Conservation (phyloP, 2,797 vertebrate genomes). For the Lacerta bilineata region DNA sequence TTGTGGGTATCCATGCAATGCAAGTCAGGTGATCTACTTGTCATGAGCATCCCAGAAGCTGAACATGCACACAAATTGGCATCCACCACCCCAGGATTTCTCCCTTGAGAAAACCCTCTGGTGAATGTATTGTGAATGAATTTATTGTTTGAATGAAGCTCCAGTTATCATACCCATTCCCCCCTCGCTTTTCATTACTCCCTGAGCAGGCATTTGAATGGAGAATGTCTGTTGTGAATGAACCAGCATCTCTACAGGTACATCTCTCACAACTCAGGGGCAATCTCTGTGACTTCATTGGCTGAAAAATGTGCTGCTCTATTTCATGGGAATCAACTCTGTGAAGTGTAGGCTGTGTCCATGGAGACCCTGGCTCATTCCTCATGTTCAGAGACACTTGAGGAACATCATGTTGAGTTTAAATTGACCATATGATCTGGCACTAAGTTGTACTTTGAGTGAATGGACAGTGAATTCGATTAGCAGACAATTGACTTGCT, state of each 20-base stretch:
- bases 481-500: neutral
- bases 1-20: neutral
- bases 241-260: neutral
- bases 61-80: neutral
- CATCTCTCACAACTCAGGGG: neutral
- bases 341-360: neutral
- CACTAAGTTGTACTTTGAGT: neutral
- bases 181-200: neutral
- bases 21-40: neutral
- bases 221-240: neutral
- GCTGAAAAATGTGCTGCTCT: neutral
- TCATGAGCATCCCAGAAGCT: neutral
- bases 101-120: neutral
- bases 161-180: neutral
- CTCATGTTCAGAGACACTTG: neutral
- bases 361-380: neutral
- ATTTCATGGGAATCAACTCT: neutral
- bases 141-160: neutral
- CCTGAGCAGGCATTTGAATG: conserved; percentile 1
- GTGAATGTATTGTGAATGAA: conserved; percentile 23
- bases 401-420: neutral
- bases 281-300: neutral
- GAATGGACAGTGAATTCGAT: neutral
- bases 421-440: neutral
- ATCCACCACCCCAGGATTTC: neutral